Evolutionary conservation across 2,888 invertebrate genomes (phyloP).

Genomic region (Desoria tigrina): DNA sequence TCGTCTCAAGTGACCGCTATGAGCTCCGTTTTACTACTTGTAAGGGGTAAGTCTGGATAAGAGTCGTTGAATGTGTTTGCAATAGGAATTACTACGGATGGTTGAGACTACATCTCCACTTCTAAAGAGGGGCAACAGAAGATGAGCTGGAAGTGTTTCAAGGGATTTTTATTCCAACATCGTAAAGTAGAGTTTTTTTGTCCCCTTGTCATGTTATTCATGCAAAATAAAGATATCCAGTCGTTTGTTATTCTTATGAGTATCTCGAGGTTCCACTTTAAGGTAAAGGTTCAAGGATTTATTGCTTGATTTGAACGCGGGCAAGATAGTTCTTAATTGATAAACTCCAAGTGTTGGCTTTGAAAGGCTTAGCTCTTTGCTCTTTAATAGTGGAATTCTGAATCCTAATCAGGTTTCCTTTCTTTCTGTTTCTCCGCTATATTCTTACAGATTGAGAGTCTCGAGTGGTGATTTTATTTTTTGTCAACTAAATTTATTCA

Average conservation of each 20-base stretch:
- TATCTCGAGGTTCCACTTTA: background rate
- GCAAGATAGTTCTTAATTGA: constrained; percentile 22
- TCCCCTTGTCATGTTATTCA: constrained; percentile 13
- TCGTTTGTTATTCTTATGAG: constrained; percentile 16
- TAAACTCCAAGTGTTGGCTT: constrained; percentile 13
- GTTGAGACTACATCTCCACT: too few relatives aligned
- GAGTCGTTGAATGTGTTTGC: too few relatives aligned
- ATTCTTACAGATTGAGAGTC: too few relatives aligned
- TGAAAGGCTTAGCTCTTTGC: constrained; percentile 11
- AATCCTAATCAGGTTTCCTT: constrained; percentile 1
- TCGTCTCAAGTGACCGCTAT: background rate
- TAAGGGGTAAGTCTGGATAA: too few relatives aligned
- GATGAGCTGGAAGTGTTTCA: background rate
- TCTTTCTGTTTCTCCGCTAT: too few relatives aligned
- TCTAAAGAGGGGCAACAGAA: background rate
- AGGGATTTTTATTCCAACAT: constrained; percentile 13
- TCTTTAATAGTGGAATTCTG: constrained; percentile 1
- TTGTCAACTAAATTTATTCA: too few relatives aligned
- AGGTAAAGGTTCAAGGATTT: constrained; percentile 11
- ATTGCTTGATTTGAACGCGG: constrained; percentile 14
- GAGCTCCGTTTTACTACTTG: background rate
- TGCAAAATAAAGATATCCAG: constrained; percentile 19
- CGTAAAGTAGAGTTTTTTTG: constrained; percentile 7
- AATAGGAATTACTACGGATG: too few relatives aligned
- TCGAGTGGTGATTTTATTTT: too few relatives aligned